Conservation (phyloP, 2,888 invertebrate species). For the Ceraclea dissimilis region DNA sequence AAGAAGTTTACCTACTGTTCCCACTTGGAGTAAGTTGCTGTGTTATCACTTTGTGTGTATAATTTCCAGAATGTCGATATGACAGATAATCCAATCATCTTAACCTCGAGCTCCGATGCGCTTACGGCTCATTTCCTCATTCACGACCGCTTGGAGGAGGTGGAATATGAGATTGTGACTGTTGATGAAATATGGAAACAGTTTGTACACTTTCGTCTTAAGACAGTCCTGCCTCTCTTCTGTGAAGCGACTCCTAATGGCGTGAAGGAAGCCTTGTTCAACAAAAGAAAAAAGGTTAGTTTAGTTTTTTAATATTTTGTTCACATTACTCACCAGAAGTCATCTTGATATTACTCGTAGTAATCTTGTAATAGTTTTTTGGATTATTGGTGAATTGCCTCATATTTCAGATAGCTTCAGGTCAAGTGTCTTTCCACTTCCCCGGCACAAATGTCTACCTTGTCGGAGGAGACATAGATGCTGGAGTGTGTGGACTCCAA, state of each 20-base stretch:
- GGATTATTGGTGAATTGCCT: no score
- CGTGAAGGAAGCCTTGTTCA: constrained; percentile 56
- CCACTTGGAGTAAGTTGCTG: neutral
- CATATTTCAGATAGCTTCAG: constrained; percentile 53
- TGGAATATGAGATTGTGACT: constrained; percentile 54
- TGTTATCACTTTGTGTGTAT: neutral
- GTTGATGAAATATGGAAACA: constrained; percentile 58
- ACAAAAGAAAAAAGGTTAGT: constrained; percentile 55
- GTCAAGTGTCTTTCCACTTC: constrained; percentile 64
- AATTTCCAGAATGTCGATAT: constrained; percentile 59
- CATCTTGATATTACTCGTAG: no score
- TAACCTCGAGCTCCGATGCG: constrained; percentile 50
- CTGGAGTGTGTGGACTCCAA: constrained; percentile 46
- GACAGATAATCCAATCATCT: constrained; percentile 69
- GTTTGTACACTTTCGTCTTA: constrained; percentile 62
- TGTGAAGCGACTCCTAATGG: constrained; percentile 52
- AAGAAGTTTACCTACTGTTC: neutral
- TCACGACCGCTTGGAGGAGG: constrained; percentile 63
- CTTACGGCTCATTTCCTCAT: constrained; percentile 61
- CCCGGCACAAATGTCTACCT: constrained; percentile 58
- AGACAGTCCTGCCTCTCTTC: constrained; percentile 56
- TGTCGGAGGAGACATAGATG: constrained; percentile 53
- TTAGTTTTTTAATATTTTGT: no score
- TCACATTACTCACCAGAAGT: neutral
- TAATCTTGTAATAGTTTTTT: no score